These are phyloP conservation scores for Hydrolagus colliei DNA, from an alignment of 2,797 vertebrate species.

Conservation along the genomic window DNA sequence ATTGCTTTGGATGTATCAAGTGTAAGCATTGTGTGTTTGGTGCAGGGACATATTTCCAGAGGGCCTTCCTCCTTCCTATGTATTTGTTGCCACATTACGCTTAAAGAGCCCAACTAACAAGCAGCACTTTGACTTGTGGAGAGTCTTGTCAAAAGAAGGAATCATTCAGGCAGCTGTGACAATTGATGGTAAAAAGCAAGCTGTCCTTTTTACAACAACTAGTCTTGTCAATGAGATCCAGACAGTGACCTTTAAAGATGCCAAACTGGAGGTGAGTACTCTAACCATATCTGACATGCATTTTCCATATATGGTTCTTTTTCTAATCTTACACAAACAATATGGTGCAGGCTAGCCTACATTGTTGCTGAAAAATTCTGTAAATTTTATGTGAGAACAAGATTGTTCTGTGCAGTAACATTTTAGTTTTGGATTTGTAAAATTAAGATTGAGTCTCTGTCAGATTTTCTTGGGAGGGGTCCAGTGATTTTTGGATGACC, in stretches of 20 bases:
- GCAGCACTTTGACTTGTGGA: conserved; percentile 62
- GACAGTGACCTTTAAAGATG: conserved; percentile 45
- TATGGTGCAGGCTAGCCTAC: background rate
- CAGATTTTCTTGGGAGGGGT: too few species aligned
- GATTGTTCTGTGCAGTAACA: too few species aligned
- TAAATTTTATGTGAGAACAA: background rate
- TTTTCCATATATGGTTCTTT: background rate
- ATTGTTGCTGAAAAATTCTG: background rate
- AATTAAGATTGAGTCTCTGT: too few species aligned
- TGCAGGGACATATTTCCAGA: conserved; percentile 70
- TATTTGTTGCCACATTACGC: conserved; percentile 66
- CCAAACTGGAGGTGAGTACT: conserved; percentile 53
- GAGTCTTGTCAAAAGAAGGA: conserved; percentile 58
- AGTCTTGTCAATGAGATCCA: conserved; percentile 47
- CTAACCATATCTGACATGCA: background rate
- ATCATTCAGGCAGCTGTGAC: conserved; percentile 60
- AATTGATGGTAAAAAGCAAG: conserved; percentile 51
- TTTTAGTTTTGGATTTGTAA: too few species aligned
- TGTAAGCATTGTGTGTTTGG: background rate
- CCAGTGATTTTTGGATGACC: too few species aligned
- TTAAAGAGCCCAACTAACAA: conserved; percentile 47
- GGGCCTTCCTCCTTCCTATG: conserved; percentile 69
- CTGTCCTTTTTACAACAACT: conserved; percentile 58
- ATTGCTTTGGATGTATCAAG: background rate
- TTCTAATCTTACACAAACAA: background rate